Base-by-base conservation (phyloP, 2,888 invertebrate species). In the Microctonus brassicae region DNA sequence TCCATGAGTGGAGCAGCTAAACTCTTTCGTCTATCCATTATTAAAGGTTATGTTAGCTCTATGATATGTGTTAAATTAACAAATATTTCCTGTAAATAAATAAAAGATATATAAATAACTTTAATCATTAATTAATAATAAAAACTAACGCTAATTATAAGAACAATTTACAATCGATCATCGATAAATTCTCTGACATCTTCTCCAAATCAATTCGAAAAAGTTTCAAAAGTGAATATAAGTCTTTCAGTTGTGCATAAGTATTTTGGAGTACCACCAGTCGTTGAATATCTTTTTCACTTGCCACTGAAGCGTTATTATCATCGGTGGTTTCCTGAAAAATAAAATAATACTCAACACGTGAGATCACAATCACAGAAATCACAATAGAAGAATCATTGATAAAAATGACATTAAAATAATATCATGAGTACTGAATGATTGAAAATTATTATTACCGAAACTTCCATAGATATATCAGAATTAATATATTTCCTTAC, bases 191-290 rank as follows among this genome's bases (percentile, higher is more conserved):
- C 36, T 74, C 69, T 0, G 66, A 47, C 26, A 80, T 74, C 55
- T 78, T 82, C 29, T 80, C 78, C 11, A 82, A 69, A 69, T 83
- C 82, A 1, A 42, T 2, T 47, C 80, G 76, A 17, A 80, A 29
- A 13, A 79, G 22, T 20, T 74, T 73, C 22, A 82, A 62, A 0
- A 83, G 71, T 0, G 60, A 66, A 60, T 80, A 75, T 67, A 77
- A 76, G 61, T 77, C 77, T 20, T 79, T 66, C 3, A 83, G 58
- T 47, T 82, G 76, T 4, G 22, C n/a, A 9, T 76, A 39, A 36
- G 78, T 70, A 39, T 76, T 70, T 53, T 72, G 75, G 0, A 83
- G 68, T 7, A 71, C 42, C 55, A 76, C 62, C 33, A 82, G 34
- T 74, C 80, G 76, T 0, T 61, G 22, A 0, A 53, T 34, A 11